These are phyloP conservation scores for Nasalis larvatus DNA, from an alignment of 2,113 vertebrate genomes.

Conservation along the genomic window DNA sequence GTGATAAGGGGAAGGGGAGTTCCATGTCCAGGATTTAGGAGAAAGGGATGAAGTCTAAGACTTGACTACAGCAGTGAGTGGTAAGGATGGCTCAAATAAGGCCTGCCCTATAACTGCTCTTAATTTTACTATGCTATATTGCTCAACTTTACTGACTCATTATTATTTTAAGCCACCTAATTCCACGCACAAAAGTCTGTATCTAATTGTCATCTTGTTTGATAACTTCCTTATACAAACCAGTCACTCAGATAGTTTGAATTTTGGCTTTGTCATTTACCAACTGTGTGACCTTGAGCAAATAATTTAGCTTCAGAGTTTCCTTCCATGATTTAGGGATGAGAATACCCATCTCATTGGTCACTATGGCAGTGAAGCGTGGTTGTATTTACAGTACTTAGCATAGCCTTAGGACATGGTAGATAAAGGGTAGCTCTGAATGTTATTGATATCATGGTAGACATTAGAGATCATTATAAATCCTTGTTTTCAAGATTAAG, in stretches of 20 bases:
- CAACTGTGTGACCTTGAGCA: neutral
- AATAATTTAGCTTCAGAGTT: conserved; percentile 33
- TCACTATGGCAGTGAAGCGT: neutral
- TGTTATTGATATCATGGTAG: neutral
- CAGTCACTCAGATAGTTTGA: neutral
- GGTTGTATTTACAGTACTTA: neutral
- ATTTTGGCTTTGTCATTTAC: conserved; percentile 16
- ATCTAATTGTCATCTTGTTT: conserved; percentile 21
- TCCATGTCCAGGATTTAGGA: neutral
- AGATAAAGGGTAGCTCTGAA: neutral
- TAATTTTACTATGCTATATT: neutral
- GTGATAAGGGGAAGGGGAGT: neutral
- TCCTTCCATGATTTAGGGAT: neutral
- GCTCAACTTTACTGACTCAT: neutral
- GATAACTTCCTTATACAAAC: neutral
- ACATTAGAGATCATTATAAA: neutral
- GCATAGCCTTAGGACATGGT: neutral
- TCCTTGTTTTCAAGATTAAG: neutral
- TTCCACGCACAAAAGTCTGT: neutral
- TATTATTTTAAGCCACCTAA: neutral
- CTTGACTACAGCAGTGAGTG: neutral
- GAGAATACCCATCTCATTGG: neutral
- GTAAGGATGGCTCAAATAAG: neutral
- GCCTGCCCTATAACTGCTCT: neutral
- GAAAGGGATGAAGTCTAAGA: neutral